Evolutionary conservation across 1,140 invertebrate species (phyloP).

Genomic region (Drosophila obscura): DNA sequence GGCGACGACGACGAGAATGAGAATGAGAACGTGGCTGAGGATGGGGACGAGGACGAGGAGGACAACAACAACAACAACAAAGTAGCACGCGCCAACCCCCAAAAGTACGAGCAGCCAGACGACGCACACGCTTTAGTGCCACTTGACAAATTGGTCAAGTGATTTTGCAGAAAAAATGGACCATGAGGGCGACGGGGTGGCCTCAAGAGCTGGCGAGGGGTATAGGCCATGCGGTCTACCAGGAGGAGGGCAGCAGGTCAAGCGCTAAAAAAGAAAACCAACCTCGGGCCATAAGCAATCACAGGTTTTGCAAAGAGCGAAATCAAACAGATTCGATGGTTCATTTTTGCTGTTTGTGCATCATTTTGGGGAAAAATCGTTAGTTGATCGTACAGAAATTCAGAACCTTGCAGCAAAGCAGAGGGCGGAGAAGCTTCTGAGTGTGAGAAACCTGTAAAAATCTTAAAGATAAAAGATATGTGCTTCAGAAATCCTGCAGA

Average conservation of each 20-base stretch:
- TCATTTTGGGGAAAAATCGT: too few species aligned
- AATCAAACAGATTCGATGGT: background rate
- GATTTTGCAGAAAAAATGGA: slow-evolving; percentile 72
- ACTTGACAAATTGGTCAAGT: slow-evolving; percentile 83
- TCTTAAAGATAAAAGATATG: too few species aligned
- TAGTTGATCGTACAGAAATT: background rate
- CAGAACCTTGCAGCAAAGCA: too few species aligned
- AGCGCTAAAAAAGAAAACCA: slow-evolving; percentile 16
- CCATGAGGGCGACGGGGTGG: background rate
- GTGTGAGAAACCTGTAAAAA: too few species aligned
- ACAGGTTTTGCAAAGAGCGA: background rate
- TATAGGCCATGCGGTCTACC: slow-evolving; percentile 16
- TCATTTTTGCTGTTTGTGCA: too few species aligned
- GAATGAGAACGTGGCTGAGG: slow-evolving; percentile 1
- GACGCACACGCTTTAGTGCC: slow-evolving; percentile 74
- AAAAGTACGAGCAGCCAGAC: slow-evolving; percentile 18
- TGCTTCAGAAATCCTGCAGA: too few species aligned
- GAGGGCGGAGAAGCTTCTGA: too few species aligned
- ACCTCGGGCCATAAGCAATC: background rate
- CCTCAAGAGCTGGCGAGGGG: background rate
- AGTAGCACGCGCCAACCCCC: slow-evolving; percentile 47
- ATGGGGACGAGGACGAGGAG: background rate
- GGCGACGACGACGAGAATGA: slow-evolving; percentile 4
- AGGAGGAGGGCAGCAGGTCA: slow-evolving; percentile 22
- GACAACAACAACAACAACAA: slow-evolving; percentile 21